phyloP scores from a whole-genome alignment of 2,797 vertebrate species.

The Eulemur albifrons region DNA sequence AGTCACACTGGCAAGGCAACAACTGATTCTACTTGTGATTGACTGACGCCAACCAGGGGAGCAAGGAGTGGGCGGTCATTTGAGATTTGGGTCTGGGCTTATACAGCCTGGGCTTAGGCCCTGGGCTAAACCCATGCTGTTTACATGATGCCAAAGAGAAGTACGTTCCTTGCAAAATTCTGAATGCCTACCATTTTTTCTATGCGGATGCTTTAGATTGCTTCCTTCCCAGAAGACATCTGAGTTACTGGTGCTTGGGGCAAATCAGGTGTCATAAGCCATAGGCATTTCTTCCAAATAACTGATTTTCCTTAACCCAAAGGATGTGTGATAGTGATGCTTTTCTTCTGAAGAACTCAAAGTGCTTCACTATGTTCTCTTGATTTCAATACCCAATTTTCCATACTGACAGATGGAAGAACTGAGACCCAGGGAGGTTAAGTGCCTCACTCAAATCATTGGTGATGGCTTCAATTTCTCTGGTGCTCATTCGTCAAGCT shows the following conservation, averaged over 20 bases:
- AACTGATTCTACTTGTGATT: slow-evolving; percentile 57
- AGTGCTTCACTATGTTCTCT: not conserved
- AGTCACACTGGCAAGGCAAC: slow-evolving; percentile 69
- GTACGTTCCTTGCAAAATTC: not conserved
- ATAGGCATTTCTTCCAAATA: slow-evolving; percentile 8
- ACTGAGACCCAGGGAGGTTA: slow-evolving; percentile 10
- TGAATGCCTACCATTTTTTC: not conserved
- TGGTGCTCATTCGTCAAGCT: not conserved
- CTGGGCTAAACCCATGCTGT: not conserved
- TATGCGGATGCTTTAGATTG: not conserved
- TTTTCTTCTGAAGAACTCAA: not conserved
- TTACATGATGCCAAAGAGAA: not conserved
- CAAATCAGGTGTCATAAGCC: not conserved
- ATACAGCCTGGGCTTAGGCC: not conserved
- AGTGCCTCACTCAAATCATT: not conserved
- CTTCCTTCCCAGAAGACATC: slow-evolving; percentile 25
- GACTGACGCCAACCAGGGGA: slow-evolving; percentile 57
- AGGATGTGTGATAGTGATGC: not conserved
- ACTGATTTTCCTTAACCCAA: not conserved
- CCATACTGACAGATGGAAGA: slow-evolving; percentile 48
- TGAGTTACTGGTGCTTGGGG: not conserved
- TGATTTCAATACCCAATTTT: slow-evolving; percentile 37
- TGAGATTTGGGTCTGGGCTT: slow-evolving; percentile 9
- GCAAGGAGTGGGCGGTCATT: not conserved
- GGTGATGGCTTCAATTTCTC: slow-evolving; percentile 28